Conservation (phyloP, 2,797 vertebrate genomes). For the Danio jaintianensis region DNA sequence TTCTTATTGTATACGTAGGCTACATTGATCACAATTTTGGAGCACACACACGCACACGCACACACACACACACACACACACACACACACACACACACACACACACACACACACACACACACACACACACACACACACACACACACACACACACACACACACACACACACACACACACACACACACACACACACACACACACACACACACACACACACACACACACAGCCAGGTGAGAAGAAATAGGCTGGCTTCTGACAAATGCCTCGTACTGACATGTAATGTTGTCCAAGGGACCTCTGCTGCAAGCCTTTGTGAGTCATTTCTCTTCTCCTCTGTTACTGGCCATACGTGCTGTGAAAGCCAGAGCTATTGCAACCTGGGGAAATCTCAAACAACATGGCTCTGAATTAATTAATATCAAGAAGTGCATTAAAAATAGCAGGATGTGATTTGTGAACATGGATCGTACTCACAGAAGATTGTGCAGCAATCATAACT, state of each 20-base stretch:
- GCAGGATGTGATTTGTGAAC: slow-evolving; percentile 40
- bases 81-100: slow-evolving; percentile 1
- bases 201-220: no score
- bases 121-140: slow-evolving; percentile 1
- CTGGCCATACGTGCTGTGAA: slow-evolving; percentile 44
- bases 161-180: slow-evolving; percentile 1
- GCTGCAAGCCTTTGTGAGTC: slow-evolving; percentile 36
- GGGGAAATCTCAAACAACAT: slow-evolving; percentile 53
- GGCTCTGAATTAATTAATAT: slow-evolving; percentile 58
- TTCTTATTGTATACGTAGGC: slow-evolving; percentile 37
- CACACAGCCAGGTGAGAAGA: slow-evolving; percentile 38
- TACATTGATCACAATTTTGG: slow-evolving; percentile 37
- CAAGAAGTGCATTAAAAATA: slow-evolving; percentile 54
- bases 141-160: slow-evolving; percentile 1
- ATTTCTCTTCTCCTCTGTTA: slow-evolving; percentile 52
- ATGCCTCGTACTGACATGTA: slow-evolving; percentile 53
- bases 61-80: slow-evolving; percentile 1
- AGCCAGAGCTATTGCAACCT: slow-evolving; percentile 57
- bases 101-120: slow-evolving; percentile 1
- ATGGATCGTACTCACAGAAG: slow-evolving; percentile 36
- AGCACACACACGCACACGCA: slow-evolving; percentile 3
- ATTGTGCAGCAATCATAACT: neutral
- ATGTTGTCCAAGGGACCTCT: slow-evolving; percentile 63
- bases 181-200: slow-evolving; percentile 1
- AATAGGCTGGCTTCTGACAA: slow-evolving; percentile 55